A percentile compares a stretch with the other conserved stretches of the same genome.
These are phyloP conservation scores for Holocentrus rufus DNA, from an alignment of 2,797 vertebrate species.

Conservation along the genomic window DNA sequence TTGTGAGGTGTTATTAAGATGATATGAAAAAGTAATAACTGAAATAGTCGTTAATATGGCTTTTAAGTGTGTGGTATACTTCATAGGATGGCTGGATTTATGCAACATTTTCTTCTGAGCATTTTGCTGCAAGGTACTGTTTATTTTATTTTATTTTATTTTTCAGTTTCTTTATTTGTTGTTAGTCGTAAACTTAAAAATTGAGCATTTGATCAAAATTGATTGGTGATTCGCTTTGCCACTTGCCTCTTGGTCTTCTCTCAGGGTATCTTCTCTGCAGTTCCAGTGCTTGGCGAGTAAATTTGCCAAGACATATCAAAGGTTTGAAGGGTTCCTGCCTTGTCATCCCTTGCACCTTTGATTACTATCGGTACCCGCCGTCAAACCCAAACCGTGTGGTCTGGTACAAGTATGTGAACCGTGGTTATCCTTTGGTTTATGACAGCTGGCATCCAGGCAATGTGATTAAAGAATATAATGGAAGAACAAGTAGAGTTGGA, in stretches of 20 bases:
- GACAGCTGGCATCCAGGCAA: rapidly evolving
- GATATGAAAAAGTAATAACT: too few relatives aligned
- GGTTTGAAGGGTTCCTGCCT: constrained; percentile 68
- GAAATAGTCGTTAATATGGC: not conserved
- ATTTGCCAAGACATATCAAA: constrained; percentile 50
- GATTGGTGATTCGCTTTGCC: not conserved
- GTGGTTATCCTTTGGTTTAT: constrained; percentile 67
- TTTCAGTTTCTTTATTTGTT: not conserved
- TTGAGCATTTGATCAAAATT: not conserved
- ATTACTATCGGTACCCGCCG: constrained; percentile 56
- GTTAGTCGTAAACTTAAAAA: not conserved
- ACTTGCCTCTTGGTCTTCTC: not conserved
- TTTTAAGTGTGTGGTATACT: constrained; percentile 18
- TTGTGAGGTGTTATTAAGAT: too few relatives aligned
- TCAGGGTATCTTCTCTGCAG: constrained; percentile 46
- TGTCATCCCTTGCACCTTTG: constrained; percentile 72
- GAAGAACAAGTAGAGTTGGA: constrained; percentile 3
- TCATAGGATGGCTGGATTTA: constrained; percentile 45
- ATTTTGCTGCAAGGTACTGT: constrained; percentile 60
- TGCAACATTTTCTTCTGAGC: constrained; percentile 11
- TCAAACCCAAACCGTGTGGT: constrained; percentile 36
- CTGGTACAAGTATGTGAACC: constrained; percentile 66
- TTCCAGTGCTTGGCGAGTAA: constrained; percentile 58
- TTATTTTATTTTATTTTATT: too few relatives aligned
- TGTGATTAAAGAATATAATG: constrained; percentile 43